Evolutionary conservation across 2,113 vertebrate genomes (phyloP).

Genomic region (Tiliqua scincoides): DNA sequence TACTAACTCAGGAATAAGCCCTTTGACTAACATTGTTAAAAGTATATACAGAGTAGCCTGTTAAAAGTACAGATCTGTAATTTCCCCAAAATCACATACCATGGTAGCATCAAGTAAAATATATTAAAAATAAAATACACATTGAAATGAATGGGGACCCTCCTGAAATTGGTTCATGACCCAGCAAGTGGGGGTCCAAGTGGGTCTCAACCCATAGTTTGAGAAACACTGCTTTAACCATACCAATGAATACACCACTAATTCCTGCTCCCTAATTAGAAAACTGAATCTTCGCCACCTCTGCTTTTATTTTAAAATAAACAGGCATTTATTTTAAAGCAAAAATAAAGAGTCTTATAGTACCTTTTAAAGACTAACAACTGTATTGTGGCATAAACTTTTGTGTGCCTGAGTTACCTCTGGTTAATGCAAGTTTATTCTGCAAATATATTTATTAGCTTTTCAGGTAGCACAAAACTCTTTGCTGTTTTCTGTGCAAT

Average conservation of each 20-base stretch:
- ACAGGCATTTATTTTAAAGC: background rate
- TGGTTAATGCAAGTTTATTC: background rate
- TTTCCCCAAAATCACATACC: too few relatives aligned
- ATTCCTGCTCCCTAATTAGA: background rate
- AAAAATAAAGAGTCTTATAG: background rate
- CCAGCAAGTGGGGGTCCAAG: too few relatives aligned
- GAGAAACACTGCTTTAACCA: conserved; percentile 34
- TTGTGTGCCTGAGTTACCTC: background rate
- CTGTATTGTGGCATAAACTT: background rate
- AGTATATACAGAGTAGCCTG: too few relatives aligned
- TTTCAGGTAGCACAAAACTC: background rate
- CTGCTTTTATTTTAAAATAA: background rate
- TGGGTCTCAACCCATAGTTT: too few relatives aligned
- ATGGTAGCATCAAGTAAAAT: too few relatives aligned
- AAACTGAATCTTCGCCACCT: conserved; percentile 27
- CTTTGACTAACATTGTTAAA: too few relatives aligned
- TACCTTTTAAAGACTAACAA: background rate
- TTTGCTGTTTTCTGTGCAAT: background rate
- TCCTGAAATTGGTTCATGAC: too few relatives aligned
- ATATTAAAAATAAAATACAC: too few relatives aligned
- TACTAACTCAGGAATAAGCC: too few relatives aligned
- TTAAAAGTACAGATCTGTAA: too few relatives aligned
- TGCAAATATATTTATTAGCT: background rate
- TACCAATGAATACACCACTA: background rate
- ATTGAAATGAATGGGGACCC: too few relatives aligned